phyloP scores from a whole-genome alignment of 2,888 invertebrate species.

The Drosophila dives region DNA sequence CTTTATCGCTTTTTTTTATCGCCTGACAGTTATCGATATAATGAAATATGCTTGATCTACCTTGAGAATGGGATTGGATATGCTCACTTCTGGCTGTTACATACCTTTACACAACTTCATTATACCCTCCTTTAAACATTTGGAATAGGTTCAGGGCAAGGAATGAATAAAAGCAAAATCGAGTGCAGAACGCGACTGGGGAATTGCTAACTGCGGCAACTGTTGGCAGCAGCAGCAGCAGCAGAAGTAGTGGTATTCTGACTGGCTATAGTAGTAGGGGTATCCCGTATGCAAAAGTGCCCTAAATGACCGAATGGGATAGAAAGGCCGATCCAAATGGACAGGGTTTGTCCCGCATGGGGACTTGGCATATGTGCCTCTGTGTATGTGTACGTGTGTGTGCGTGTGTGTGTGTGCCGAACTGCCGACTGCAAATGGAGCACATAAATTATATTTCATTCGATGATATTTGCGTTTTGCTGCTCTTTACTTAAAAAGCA shows the following conservation, averaged over 20 bases:
- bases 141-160: background rate
- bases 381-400: background rate
- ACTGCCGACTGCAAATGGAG: constrained; percentile 82
- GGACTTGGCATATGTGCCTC: constrained; percentile 21
- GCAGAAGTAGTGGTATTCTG: background rate
- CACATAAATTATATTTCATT: constrained; percentile 81
- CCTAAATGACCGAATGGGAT: constrained; percentile 58
- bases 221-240: constrained; percentile 50
- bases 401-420: constrained; percentile 59
- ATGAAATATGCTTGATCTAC: too few species aligned
- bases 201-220: constrained; percentile 72
- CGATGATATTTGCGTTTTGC: constrained; percentile 81
- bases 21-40: background rate
- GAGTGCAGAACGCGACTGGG: constrained; percentile 63
- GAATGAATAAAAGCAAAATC: background rate
- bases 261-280: background rate
- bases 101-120: background rate
- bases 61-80: background rate
- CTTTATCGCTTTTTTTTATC: background rate
- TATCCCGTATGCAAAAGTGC: constrained; percentile 74
- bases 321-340: constrained; percentile 9
- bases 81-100: background rate
- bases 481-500: constrained; percentile 77
- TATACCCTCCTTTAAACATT: background rate
- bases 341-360: constrained; percentile 28